Conservation (phyloP, 2,888 invertebrate species). For the Pilophorus perplexus region DNA sequence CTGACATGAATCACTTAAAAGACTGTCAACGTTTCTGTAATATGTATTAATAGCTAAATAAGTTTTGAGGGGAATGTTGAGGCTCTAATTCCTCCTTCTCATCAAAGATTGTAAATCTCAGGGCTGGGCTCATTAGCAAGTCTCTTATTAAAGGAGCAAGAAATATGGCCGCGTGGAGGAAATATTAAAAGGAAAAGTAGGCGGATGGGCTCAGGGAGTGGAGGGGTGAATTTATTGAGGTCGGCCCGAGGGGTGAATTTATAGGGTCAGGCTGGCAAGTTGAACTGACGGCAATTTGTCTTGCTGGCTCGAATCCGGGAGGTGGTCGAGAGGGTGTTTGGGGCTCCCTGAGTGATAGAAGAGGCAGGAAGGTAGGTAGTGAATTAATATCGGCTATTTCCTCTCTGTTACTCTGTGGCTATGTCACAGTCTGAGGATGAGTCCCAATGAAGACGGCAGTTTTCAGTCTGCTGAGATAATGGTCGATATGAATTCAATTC, state of each 20-base stretch:
- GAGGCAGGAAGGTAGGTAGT: constrained; percentile 20
- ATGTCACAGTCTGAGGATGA: constrained; percentile 16
- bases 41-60: constrained; percentile 35
- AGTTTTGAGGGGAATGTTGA: constrained; percentile 21
- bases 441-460: constrained; percentile 29
- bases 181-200: constrained; percentile 32
- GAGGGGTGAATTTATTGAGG: constrained; percentile 33
- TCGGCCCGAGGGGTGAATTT: constrained; percentile 32
- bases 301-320: constrained; percentile 7
- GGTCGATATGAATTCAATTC: too few species aligned
- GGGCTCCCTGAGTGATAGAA: neutral
- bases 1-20: constrained; percentile 25
- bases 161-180: constrained; percentile 29
- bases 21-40: constrained; percentile 29
- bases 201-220: neutral
- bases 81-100: constrained; percentile 28
- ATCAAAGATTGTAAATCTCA: constrained; percentile 37
- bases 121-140: constrained; percentile 32
- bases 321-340: neutral
- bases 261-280: constrained; percentile 38
- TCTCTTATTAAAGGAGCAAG: constrained; percentile 32
- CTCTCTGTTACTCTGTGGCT: too few species aligned
- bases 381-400: constrained; percentile 37
- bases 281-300: constrained; percentile 38
- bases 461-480: constrained; percentile 29